Evolutionary conservation across 2,888 invertebrate genomes (phyloP).

Genomic region (Trissolcus brochymenae): DNA sequence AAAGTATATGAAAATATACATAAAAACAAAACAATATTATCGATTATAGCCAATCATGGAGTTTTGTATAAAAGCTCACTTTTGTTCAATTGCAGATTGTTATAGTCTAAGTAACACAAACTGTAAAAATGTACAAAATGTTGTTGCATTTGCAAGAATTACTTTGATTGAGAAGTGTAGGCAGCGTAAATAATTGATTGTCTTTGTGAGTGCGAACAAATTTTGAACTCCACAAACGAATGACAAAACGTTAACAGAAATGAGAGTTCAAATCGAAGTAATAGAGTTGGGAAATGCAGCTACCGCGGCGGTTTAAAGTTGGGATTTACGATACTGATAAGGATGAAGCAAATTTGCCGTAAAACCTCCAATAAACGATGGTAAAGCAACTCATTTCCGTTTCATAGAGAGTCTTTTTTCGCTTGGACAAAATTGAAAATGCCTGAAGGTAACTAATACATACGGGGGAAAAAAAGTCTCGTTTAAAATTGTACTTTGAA

Average conservation of each 20-base stretch:
- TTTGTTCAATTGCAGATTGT: too few relatives aligned
- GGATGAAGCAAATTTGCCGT: conserved; percentile 66
- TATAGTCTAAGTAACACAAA: too few relatives aligned
- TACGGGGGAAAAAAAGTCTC: conserved; percentile 1
- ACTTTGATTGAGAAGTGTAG: too few relatives aligned
- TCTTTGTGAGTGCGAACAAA: conserved; percentile 37
- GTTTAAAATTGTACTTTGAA: conserved; percentile 28
- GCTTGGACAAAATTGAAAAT: conserved; percentile 60
- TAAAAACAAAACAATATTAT: too few relatives aligned
- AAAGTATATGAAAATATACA: too few relatives aligned
- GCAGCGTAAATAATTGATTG: too few relatives aligned
- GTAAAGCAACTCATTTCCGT: conserved; percentile 71
- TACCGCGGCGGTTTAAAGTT: conserved; percentile 38
- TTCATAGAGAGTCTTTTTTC: conserved; percentile 62
- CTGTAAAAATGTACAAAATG: too few relatives aligned
- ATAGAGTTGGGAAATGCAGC: conserved; percentile 40
- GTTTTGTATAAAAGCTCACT: too few relatives aligned
- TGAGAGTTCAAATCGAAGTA: conserved; percentile 44
- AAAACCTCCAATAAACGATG: conserved; percentile 70
- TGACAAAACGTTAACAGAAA: conserved; percentile 38
- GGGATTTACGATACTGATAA: conserved; percentile 43
- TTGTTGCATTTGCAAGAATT: too few relatives aligned
- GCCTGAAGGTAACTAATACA: conserved; percentile 43
- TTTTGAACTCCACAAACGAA: conserved; percentile 4
- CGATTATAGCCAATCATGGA: too few relatives aligned